phyloP scores from a whole-genome alignment of 2,797 vertebrate species.

The Hipposideros larvatus region DNA sequence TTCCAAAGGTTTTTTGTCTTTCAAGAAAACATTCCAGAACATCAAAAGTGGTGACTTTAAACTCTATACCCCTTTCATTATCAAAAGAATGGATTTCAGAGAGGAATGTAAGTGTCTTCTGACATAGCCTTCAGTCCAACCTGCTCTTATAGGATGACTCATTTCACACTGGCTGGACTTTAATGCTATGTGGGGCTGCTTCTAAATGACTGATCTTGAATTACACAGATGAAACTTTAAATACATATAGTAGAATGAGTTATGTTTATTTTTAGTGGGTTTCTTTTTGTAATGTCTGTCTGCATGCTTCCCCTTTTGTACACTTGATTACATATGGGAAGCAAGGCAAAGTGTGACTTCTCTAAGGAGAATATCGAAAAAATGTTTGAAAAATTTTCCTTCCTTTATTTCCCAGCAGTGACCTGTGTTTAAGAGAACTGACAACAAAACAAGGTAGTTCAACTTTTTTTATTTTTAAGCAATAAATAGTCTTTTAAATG shows the following conservation, averaged over 20 bases:
- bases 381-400: background rate
- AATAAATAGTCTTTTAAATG: background rate
- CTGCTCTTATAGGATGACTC: slow-evolving; percentile 52
- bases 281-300: background rate
- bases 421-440: background rate
- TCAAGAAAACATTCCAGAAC: slow-evolving; percentile 57
- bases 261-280: slow-evolving; percentile 30
- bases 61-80: slow-evolving; percentile 53
- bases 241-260: background rate
- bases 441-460: background rate
- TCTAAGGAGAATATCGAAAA: background rate
- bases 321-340: background rate
- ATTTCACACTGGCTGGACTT: background rate
- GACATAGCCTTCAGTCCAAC: background rate
- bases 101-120: background rate
- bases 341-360: background rate
- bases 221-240: slow-evolving; percentile 18
- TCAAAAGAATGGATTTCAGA: slow-evolving; percentile 43
- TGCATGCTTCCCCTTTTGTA: background rate
- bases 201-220: slow-evolving; percentile 57
- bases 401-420: background rate
- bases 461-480: background rate
- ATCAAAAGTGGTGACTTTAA: background rate
- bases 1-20: slow-evolving; percentile 47
- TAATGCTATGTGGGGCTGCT: background rate